Evolutionary conservation across 2,888 invertebrate genomes (phyloP).

Genomic region (Erynnis tages): DNA sequence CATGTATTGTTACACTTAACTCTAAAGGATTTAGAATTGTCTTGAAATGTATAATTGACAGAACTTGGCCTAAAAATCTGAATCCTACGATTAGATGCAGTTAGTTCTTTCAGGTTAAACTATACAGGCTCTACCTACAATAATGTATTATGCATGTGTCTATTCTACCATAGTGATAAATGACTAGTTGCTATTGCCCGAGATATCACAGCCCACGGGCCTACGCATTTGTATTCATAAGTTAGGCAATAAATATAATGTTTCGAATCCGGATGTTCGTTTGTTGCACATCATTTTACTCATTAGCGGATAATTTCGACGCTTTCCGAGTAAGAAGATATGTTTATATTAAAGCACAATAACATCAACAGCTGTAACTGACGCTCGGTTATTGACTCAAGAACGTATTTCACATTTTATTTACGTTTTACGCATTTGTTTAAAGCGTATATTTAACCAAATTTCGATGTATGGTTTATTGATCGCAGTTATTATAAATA

Average conservation of each 20-base stretch:
- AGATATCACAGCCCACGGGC: conserved; percentile 9
- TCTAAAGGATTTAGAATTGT: too few relatives aligned
- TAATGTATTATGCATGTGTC: too few relatives aligned
- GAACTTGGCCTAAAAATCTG: too few relatives aligned
- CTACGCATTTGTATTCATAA: conserved; percentile 12
- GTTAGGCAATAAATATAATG: conserved; percentile 14
- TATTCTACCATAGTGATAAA: neutral
- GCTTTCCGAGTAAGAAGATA: conserved; percentile 9
- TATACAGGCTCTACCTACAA: too few relatives aligned
- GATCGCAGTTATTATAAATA: too few relatives aligned
- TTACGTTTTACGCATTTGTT: neutral
- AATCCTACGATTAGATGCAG: too few relatives aligned
- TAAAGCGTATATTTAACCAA: too few relatives aligned
- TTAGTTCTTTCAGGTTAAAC: too few relatives aligned
- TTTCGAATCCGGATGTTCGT: neutral
- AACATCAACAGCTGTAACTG: neutral
- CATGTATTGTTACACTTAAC: too few relatives aligned
- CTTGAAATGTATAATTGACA: too few relatives aligned
- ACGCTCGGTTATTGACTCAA: conserved; percentile 3
- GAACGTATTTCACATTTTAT: neutral
- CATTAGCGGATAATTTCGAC: conserved; percentile 12
- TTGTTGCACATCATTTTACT: conserved; percentile 7
- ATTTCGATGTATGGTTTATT: too few relatives aligned
- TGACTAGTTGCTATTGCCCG: neutral
- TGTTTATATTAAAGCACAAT: conserved; percentile 13